phyloP scores from a whole-genome alignment of 2,113 vertebrate genomes.

The Sterrhoptilus dennistouni region DNA sequence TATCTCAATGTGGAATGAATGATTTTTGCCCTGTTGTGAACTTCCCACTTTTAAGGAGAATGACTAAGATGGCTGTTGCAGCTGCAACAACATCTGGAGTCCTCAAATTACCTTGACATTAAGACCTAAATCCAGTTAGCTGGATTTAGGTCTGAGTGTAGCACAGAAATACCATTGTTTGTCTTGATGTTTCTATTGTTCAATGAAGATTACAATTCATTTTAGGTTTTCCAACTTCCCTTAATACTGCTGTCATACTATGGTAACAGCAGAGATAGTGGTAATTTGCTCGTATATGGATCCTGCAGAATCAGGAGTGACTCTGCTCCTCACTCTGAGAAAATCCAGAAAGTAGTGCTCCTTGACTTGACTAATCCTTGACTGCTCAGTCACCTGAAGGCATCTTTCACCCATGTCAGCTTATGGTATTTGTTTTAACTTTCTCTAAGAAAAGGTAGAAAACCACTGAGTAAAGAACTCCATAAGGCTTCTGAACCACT shows the following conservation, averaged over 20 bases:
- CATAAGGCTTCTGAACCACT: not conserved
- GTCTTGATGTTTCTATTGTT: not conserved
- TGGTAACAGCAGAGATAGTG: not conserved
- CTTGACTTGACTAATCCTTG: not conserved
- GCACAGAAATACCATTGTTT: conserved; percentile 32
- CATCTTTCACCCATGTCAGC: not conserved
- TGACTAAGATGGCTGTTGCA: conserved; percentile 42
- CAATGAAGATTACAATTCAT: not conserved
- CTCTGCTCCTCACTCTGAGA: not conserved
- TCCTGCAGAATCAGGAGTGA: not conserved
- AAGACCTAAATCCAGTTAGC: not conserved
- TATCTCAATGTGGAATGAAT: not conserved
- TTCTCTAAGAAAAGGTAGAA: not conserved
- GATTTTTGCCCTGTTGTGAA: conserved; percentile 1
- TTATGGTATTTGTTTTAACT: not conserved
- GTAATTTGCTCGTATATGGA: not conserved
- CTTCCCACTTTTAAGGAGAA: conserved; percentile 4
- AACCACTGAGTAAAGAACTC: not conserved
- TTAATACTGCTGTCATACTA: not conserved
- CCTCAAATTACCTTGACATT: conserved; percentile 52
- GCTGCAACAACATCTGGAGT: conserved; percentile 64
- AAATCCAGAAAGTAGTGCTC: not conserved
- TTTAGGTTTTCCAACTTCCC: not conserved
- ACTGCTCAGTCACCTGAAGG: not conserved
- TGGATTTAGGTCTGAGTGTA: not conserved